phyloP scores from a whole-genome alignment of 2,888 invertebrate species.

The Drosophila birchii region DNA sequence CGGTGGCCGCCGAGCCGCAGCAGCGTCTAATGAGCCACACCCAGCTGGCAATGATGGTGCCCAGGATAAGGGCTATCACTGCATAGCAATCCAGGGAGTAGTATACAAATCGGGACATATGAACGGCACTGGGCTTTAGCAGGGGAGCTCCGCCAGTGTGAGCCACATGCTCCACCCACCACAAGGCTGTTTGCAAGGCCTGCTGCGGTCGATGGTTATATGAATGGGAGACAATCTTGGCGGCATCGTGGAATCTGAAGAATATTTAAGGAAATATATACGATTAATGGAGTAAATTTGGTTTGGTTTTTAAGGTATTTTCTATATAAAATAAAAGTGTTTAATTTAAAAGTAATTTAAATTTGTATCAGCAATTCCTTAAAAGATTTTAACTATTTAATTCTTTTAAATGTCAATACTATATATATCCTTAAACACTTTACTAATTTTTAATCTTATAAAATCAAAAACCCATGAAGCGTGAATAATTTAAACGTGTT shows the following conservation, averaged over 20 bases:
- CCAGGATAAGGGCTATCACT: constrained; percentile 59
- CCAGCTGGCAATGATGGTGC: constrained; percentile 70
- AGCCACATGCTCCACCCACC: constrained; percentile 89
- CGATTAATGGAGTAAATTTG: background rate
- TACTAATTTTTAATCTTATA: background rate
- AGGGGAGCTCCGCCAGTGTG: constrained; percentile 87
- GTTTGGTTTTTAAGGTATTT: background rate
- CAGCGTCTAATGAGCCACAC: constrained; percentile 59
- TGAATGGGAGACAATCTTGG: constrained; percentile 85
- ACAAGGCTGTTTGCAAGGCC: constrained; percentile 87
- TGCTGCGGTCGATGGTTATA: constrained; percentile 86
- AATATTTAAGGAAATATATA: too few species aligned
- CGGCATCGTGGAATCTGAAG: constrained; percentile 80
- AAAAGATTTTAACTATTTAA: background rate
- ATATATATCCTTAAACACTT: background rate
- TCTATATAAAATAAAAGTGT: background rate
- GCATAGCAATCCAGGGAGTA: constrained; percentile 82
- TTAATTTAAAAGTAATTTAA: too few species aligned
- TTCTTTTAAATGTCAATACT: background rate
- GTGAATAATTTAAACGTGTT: background rate
- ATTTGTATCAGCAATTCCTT: background rate
- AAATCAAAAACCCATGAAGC: background rate
- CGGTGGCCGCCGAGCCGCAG: constrained; percentile 40
- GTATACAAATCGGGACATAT: constrained; percentile 82
- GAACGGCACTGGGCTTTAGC: constrained; percentile 84